Conservation (phyloP, 2,888 invertebrate species). For the Perithous albicinctus region DNA sequence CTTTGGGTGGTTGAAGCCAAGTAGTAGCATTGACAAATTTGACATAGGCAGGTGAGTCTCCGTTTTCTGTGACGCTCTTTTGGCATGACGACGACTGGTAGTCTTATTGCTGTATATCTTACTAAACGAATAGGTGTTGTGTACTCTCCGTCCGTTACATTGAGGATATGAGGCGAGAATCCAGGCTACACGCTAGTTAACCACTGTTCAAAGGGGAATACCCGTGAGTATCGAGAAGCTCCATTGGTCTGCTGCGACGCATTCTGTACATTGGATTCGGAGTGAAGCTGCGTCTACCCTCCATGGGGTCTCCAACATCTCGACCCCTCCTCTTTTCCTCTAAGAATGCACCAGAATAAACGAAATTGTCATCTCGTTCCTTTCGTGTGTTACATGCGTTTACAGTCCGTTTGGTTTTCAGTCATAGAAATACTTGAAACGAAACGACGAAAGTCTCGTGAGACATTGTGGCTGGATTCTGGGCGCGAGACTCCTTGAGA, state of each 20-base stretch:
- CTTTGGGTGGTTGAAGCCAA: not conserved
- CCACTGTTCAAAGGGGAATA: constrained; percentile 54
- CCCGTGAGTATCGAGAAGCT: constrained; percentile 20
- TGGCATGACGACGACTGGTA: not conserved
- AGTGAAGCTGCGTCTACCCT: constrained; percentile 42
- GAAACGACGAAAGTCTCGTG: constrained; percentile 23
- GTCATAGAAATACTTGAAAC: constrained; percentile 52
- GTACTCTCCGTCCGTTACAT: not conserved
- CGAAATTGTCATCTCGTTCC: constrained; percentile 72
- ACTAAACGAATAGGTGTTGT: too few relatives aligned
- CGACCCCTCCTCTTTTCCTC: constrained; percentile 21
- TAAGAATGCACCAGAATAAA: constrained; percentile 62
- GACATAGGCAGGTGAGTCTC: constrained; percentile 80
- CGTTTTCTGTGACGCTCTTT: too few relatives aligned
- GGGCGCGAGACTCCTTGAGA: not conserved
- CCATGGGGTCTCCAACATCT: constrained; percentile 48
- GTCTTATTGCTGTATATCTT: not conserved
- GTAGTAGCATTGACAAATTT: constrained; percentile 72
- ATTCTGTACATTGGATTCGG: constrained; percentile 34
- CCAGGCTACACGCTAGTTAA: constrained; percentile 77
- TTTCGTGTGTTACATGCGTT: constrained; percentile 43
- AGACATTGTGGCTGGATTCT: not conserved
- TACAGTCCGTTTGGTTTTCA: constrained; percentile 62
- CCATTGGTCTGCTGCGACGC: constrained; percentile 11
- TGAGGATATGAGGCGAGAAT: constrained; percentile 10